Conservation (phyloP, 2,797 vertebrate genomes). For the Cephalopachus bancanus region DNA sequence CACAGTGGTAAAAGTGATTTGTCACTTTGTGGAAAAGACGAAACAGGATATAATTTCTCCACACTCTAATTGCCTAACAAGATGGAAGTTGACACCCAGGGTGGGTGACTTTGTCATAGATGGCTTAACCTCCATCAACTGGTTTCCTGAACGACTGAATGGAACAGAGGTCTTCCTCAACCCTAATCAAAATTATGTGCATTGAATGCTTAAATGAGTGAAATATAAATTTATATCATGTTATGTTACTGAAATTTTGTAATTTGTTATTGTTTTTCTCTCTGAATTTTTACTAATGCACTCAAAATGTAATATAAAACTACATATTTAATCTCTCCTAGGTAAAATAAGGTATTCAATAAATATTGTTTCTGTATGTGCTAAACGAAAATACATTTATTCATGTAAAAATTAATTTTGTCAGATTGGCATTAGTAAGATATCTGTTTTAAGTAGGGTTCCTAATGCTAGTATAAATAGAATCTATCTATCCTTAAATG, state of each 20-base stretch:
- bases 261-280: neutral
- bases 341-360: neutral
- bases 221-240: neutral
- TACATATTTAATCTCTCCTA: neutral
- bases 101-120: neutral
- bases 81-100: neutral
- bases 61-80: neutral
- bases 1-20: neutral
- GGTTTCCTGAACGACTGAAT: neutral
- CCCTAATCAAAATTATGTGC: neutral
- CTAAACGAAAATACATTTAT: neutral
- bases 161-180: neutral
- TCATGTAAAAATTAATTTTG: neutral
- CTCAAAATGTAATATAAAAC: neutral
- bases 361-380: neutral
- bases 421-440: neutral
- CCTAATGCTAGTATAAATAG: neutral
- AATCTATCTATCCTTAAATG: neutral
- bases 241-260: neutral
- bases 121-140: neutral
- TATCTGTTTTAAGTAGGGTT: neutral
- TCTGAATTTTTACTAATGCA: neutral
- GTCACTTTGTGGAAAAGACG: neutral
- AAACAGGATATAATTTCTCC: neutral
- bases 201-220: neutral